phyloP scores from a whole-genome alignment of 1,140 invertebrate species.

The Temnothorax longispinosus region DNA sequence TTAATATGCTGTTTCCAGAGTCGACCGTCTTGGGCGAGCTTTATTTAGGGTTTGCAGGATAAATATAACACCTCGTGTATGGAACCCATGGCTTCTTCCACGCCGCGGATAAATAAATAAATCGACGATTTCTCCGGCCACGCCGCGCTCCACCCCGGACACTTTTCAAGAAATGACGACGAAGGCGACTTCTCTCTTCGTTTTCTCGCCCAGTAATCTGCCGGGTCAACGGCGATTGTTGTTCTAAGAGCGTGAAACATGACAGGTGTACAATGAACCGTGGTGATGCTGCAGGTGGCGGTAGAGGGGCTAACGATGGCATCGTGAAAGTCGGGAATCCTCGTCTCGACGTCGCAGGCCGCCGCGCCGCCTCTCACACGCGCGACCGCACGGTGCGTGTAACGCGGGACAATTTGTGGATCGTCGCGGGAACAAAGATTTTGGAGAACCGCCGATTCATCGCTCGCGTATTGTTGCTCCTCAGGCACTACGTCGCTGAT shows the following conservation, averaged over 20 bases:
- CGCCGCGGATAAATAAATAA: conserved; percentile 78
- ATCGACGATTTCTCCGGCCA: conserved; percentile 64
- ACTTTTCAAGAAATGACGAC: conserved; percentile 30
- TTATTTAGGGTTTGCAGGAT: conserved; percentile 81
- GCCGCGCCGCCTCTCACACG: conserved; percentile 38
- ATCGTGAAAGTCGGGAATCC: conserved; percentile 66
- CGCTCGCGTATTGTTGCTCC: conserved; percentile 37
- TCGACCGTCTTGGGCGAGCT: conserved; percentile 68
- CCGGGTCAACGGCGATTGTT: conserved; percentile 82
- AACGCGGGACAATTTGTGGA: conserved; percentile 71
- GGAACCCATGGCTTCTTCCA: conserved; percentile 3
- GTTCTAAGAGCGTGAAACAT: conserved; percentile 85
- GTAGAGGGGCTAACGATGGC: conserved; percentile 69
- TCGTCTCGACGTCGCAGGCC: conserved; percentile 47
- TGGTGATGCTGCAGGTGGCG: conserved; percentile 83
- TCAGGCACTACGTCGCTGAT: conserved; percentile 29
- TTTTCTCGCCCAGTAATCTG: conserved; percentile 70
- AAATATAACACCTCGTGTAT: conserved; percentile 73
- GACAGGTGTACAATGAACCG: conserved; percentile 83
- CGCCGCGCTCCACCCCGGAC: conserved; percentile 25
- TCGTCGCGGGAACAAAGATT: conserved; percentile 63
- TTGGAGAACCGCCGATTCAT: conserved; percentile 70
- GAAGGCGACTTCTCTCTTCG: conserved; percentile 27
- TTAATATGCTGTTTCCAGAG: conserved; percentile 67
- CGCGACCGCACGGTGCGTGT: conserved; percentile 52